A percentile compares a stretch with the other conserved stretches of the same genome.
These are phyloP conservation scores for Luscinia luscinia DNA, from an alignment of 2,797 vertebrate genomes.

Conservation along the genomic window DNA sequence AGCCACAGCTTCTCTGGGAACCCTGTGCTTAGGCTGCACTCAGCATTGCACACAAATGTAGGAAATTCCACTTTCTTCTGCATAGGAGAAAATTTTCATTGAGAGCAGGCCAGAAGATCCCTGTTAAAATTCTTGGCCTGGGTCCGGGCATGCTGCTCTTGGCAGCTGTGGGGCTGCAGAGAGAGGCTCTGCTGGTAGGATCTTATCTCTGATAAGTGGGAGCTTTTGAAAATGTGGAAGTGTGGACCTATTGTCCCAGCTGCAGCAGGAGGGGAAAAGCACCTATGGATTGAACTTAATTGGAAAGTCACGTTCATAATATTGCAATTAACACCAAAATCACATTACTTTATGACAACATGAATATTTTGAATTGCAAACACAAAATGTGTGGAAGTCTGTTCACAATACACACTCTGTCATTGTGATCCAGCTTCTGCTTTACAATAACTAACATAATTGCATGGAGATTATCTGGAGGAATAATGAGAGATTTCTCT, in stretches of 20 bases:
- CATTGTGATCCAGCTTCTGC: background rate
- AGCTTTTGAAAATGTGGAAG: constrained; percentile 35
- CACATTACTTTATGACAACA: background rate
- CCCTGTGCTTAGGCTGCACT: background rate
- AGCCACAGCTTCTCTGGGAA: background rate
- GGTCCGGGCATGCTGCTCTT: background rate
- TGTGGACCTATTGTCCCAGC: background rate
- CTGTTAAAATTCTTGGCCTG: constrained; percentile 62
- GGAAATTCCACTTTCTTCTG: constrained; percentile 37
- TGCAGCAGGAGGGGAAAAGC: background rate
- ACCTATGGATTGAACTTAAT: background rate
- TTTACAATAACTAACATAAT: background rate
- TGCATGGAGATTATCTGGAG: background rate
- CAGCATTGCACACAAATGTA: background rate
- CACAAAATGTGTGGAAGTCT: background rate
- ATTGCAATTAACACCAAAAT: background rate
- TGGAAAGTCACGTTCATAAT: background rate
- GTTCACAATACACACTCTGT: background rate
- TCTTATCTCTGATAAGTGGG: constrained; percentile 38
- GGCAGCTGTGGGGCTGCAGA: constrained; percentile 40
- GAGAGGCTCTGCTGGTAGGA: constrained; percentile 41
- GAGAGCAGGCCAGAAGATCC: constrained; percentile 44
- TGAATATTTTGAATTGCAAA: background rate
- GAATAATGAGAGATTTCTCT: background rate
- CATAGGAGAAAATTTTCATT: constrained; percentile 34